Base-by-base conservation (phyloP, 35 echinoderm and acorn worm genomes). In the Holothuria glaberrima region DNA sequence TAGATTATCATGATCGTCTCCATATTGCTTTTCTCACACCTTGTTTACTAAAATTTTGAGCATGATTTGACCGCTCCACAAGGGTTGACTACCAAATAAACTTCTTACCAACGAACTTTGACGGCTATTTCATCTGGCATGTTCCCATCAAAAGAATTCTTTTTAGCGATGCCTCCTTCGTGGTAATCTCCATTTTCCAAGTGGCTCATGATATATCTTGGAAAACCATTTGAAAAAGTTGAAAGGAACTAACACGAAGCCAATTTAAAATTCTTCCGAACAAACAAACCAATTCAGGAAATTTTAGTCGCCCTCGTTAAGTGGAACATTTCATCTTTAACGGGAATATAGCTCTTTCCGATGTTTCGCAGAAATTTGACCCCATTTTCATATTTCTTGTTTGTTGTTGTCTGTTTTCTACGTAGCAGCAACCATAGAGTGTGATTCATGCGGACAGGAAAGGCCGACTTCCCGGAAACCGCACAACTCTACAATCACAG, bases 201-300 rank as follows among this genome's bases (percentile, higher is more conserved):
- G 80, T 84, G 46, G 54, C 80, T 84, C 80, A 84, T 84, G 80
- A 84, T 84, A 84, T 84, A 84, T 84, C 80, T 84, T 84, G 80
- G 80, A 84, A 84, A 84, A 84, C 80, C 80, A 84, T 84, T 84
- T 48, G 58, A 54, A 64, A 84, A 36, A 84, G 80, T 84, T 84
- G 48, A 84, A 25, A 84, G 80, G 29, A 63, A 32, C 30, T 58
- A 61, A 28, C 52, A 29, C 52, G 25, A 63, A 84, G 33, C 10
- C 25, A 28, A 24, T 28, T 84, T 29, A 24, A 63, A 63, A 22
- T 59, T 84, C 56, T 78, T 48, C 38, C 74, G 74, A 78, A 78
- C 74, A 78, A 50, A 48, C 74, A 48, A 78, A 78, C 44, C 44
- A 78, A 78, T 56, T 78, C 74, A 78, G 74, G 74, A 78, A 78